phyloP scores from a whole-genome alignment of 2,888 invertebrate species.

The Philereme vetulata region DNA sequence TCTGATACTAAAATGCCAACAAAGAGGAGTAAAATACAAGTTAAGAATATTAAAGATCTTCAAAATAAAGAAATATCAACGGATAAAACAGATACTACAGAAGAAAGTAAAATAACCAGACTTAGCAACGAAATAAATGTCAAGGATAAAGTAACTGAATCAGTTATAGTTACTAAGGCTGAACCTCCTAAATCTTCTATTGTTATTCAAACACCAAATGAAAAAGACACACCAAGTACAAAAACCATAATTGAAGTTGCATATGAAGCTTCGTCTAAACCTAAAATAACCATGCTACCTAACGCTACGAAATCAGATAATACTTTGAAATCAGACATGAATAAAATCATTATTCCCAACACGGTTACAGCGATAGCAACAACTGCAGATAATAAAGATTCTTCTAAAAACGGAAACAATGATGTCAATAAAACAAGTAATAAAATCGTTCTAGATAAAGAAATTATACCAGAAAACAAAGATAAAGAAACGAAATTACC shows the following conservation, averaged over 20 bases:
- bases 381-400: slow-evolving; percentile 32
- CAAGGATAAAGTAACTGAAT: slow-evolving; percentile 13
- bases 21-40: slow-evolving; percentile 46
- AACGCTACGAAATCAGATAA: slow-evolving; percentile 12
- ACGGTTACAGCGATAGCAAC: slow-evolving; percentile 21
- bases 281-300: slow-evolving; percentile 10
- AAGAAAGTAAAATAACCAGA: slow-evolving; percentile 18
- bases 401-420: slow-evolving; percentile 27
- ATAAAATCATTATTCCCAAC: slow-evolving; percentile 14
- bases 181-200: slow-evolving; percentile 9
- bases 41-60: slow-evolving; percentile 27
- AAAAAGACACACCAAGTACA: slow-evolving; percentile 7
- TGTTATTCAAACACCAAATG: slow-evolving; percentile 11
- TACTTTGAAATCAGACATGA: slow-evolving; percentile 5
- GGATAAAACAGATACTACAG: slow-evolving; percentile 22
- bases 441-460: slow-evolving; percentile 47
- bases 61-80: no score
- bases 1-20: slow-evolving; percentile 44
- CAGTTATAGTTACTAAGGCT: neutral
- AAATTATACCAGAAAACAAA: slow-evolving; percentile 50
- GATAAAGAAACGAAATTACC: slow-evolving; percentile 68
- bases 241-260: slow-evolving; percentile 13
- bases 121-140: slow-evolving; percentile 7
- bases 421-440: slow-evolving; percentile 42
- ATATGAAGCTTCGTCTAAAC: slow-evolving; percentile 14